Conservation (phyloP, 1,140 invertebrate genomes). For the Aphis craccivora region DNA sequence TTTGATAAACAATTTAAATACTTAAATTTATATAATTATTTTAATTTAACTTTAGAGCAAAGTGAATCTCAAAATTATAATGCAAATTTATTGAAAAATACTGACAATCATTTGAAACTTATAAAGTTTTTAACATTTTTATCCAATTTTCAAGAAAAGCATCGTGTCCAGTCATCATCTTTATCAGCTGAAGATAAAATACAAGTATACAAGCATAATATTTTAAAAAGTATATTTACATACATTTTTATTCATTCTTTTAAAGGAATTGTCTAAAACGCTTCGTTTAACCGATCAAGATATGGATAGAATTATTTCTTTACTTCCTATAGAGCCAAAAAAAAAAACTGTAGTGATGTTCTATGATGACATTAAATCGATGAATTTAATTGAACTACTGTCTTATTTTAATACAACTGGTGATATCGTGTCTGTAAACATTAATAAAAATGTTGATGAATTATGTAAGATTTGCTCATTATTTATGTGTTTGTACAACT, state of each 20-base stretch:
- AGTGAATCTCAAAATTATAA: slow-evolving; percentile 63
- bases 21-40: background rate
- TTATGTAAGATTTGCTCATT: slow-evolving; percentile 63
- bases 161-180: background rate
- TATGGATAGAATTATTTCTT: slow-evolving; percentile 47
- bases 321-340: slow-evolving; percentile 55
- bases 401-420: slow-evolving; percentile 69
- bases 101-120: slow-evolving; percentile 27
- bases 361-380: slow-evolving; percentile 63
- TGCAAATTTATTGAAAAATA: slow-evolving; percentile 15
- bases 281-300: slow-evolving; percentile 41
- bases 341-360: slow-evolving; percentile 64
- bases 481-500: slow-evolving; percentile 59
- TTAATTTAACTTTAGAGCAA: background rate
- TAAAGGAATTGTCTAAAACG: slow-evolving; percentile 43
- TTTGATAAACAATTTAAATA: background rate
- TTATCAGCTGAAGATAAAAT: slow-evolving; percentile 39
- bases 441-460: slow-evolving; percentile 62
- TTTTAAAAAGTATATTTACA: background rate
- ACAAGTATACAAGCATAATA: slow-evolving; percentile 14
- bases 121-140: slow-evolving; percentile 37
- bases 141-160: slow-evolving; percentile 33
- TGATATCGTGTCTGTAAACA: slow-evolving; percentile 63
- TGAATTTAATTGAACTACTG: slow-evolving; percentile 66
- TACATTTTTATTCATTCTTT: background rate